A percentile compares a stretch with the other conserved stretches of the same genome.
These are phyloP conservation scores for Cepaea hortensis DNA, from an alignment of 2,888 invertebrate genomes.

Conservation along the genomic window DNA sequence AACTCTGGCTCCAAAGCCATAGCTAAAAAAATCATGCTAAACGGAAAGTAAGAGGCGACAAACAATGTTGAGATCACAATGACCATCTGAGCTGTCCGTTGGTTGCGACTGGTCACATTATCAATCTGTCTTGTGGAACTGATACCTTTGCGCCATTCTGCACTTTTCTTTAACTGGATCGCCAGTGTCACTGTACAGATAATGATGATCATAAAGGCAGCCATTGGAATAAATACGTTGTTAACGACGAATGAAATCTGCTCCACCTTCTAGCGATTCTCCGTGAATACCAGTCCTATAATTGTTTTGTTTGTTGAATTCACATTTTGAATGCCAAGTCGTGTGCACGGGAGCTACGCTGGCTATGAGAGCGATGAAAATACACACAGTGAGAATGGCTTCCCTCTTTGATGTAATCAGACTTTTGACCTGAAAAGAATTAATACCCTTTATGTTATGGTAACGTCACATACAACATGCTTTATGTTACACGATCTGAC, in stretches of 20 bases:
- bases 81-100: not conserved
- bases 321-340: not conserved
- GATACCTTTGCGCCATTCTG: not conserved
- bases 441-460: too few species aligned
- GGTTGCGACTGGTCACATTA: too few species aligned
- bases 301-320: not conserved
- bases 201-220: not conserved
- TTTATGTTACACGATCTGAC: too few species aligned
- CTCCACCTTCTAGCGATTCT: not conserved
- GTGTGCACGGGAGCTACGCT: too few species aligned
- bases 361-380: too few species aligned
- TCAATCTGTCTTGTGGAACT: not conserved
- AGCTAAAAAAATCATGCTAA: not conserved
- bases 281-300: not conserved
- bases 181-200: not conserved
- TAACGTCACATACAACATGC: too few species aligned
- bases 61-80: not conserved
- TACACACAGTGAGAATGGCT: too few species aligned
- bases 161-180: not conserved
- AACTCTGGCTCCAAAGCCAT: constrained; percentile 14
- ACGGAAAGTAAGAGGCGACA: not conserved
- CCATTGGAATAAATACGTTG: not conserved
- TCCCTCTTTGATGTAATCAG: too few species aligned
- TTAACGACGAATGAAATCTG: not conserved
- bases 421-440: too few species aligned